Conservation (phyloP, 2,113 vertebrate genomes). For the Gambusia holbrooki region DNA sequence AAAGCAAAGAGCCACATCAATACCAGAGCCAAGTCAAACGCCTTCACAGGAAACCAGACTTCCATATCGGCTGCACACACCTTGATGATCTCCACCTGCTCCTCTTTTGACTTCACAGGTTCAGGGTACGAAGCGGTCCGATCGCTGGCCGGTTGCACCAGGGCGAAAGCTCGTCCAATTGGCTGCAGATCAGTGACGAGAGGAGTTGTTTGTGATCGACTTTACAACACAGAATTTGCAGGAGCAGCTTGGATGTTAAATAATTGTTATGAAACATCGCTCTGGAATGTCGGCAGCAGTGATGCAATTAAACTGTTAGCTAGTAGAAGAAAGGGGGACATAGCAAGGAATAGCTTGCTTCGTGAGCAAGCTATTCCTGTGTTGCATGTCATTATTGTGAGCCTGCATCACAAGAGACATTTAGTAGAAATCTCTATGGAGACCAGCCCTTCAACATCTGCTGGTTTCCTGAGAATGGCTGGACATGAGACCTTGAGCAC, state of each 20-base stretch:
- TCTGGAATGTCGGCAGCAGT: not conserved
- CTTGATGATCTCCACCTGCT: slow-evolving; percentile 93
- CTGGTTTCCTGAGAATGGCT: slow-evolving; percentile 17
- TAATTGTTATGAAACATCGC: not conserved
- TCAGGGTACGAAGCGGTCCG: slow-evolving; percentile 79
- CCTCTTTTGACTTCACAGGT: slow-evolving; percentile 84
- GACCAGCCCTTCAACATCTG: slow-evolving; percentile 54
- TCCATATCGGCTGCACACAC: slow-evolving; percentile 64
- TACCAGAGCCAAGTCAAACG: not conserved
- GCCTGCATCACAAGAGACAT: slow-evolving; percentile 23
- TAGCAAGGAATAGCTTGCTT: no score
- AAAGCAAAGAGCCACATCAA: not conserved
- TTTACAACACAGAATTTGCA: slow-evolving; percentile 15
- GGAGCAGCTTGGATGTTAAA: not conserved
- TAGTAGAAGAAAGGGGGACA: not conserved
- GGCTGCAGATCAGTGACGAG: slow-evolving; percentile 75
- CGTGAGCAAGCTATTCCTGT: not conserved
- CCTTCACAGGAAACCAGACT: not conserved
- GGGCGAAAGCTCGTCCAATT: slow-evolving; percentile 84
- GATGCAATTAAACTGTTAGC: slow-evolving; percentile 6
- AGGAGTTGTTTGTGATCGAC: slow-evolving; percentile 2
- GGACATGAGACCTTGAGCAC: slow-evolving; percentile 14
- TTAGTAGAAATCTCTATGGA: slow-evolving; percentile 30
- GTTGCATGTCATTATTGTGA: not conserved
- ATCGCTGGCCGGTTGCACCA: slow-evolving; percentile 81